A percentile compares a stretch with the other conserved stretches of the same genome.
phyloP scores from a whole-genome alignment of 2,113 vertebrate genomes.

The Nymphicus hollandicus region DNA sequence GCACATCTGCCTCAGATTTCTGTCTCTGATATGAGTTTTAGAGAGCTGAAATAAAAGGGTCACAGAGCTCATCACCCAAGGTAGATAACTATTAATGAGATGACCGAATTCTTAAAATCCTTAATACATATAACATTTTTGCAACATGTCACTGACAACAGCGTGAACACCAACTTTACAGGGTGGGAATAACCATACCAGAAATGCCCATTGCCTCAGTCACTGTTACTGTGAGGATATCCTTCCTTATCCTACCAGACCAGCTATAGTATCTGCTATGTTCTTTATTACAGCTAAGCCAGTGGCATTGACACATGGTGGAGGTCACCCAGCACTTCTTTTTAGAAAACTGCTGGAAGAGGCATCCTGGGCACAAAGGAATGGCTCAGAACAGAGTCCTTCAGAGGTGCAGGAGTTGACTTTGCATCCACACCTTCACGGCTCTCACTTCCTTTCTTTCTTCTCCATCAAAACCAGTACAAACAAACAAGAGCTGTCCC shows the following conservation, averaged over 20 bases:
- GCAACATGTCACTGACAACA: background rate
- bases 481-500: background rate
- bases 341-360: background rate
- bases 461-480: background rate
- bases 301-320: background rate
- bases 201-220: background rate
- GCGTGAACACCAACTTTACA: background rate
- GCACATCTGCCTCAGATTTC: background rate
- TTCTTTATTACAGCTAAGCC: background rate
- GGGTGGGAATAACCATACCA: background rate
- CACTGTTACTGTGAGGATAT: background rate
- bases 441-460: background rate
- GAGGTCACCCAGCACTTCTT: background rate
- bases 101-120: background rate
- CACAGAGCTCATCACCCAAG: background rate
- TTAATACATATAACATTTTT: background rate
- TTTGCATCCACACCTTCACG: fast-evolving
- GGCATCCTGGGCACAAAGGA: background rate
- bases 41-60: background rate
- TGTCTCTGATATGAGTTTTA: background rate
- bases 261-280: background rate
- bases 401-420: background rate
- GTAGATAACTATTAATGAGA: background rate
- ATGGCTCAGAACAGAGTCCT: background rate
- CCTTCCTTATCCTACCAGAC: background rate